A percentile compares a stretch with the other conserved stretches of the same genome.
phyloP scores from a whole-genome alignment of 2,888 invertebrate species.

The Prionchulus punctatus region DNA sequence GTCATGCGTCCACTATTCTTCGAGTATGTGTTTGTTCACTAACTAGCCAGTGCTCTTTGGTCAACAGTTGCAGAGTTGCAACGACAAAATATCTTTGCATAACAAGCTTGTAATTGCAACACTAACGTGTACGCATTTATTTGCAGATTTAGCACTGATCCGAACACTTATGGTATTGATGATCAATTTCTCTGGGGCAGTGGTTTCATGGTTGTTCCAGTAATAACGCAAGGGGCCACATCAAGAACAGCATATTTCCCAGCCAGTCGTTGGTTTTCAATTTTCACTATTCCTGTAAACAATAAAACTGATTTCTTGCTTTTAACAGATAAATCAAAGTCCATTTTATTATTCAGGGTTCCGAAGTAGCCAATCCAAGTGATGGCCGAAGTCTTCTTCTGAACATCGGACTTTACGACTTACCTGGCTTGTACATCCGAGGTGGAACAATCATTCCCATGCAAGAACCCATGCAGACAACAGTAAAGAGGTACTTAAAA shows the following conservation, averaged over 20 bases:
- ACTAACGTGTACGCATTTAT: too few species aligned
- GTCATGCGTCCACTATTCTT: constrained; percentile 49
- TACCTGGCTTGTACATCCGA: constrained; percentile 15
- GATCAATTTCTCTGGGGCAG: constrained; percentile 49
- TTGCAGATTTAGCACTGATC: constrained; percentile 36
- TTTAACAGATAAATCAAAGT: too few species aligned
- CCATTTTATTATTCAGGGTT: too few species aligned
- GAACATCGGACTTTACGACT: not conserved
- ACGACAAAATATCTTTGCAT: too few species aligned
- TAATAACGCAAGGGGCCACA: constrained; percentile 27
- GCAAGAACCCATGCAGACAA: constrained; percentile 25
- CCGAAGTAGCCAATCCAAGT: too few species aligned
- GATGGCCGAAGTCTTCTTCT: too few species aligned
- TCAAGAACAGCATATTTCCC: not conserved
- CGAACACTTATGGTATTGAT: constrained; percentile 37
- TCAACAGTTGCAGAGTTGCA: too few species aligned
- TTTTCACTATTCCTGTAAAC: not conserved
- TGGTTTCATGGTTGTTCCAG: constrained; percentile 46
- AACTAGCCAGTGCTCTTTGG: too few species aligned
- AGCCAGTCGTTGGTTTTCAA: constrained; percentile 1
- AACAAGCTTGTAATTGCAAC: too few species aligned
- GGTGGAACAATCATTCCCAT: constrained; percentile 46
- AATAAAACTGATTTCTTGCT: not conserved
- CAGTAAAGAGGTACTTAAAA: constrained; percentile 11
- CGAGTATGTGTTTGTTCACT: too few species aligned